These are phyloP conservation scores for Lacerta agilis DNA, from an alignment of 2,797 vertebrate species.

Conservation along the genomic window DNA sequence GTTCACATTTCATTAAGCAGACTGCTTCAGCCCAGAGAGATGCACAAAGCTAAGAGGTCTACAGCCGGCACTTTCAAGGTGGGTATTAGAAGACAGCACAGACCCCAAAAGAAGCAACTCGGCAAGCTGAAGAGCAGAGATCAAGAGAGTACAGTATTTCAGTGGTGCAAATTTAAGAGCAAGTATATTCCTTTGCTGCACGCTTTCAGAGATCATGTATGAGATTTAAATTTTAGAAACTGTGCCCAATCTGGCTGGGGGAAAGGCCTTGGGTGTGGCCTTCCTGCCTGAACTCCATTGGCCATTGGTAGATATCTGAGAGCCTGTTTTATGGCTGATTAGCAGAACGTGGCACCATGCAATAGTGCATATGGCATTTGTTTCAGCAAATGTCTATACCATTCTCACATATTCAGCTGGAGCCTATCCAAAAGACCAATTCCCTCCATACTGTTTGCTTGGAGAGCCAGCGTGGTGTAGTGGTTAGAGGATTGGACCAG, in stretches of 20 bases:
- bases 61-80: not conserved
- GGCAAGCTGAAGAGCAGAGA: not conserved
- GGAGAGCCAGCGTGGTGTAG: not conserved
- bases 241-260: not conserved
- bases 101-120: not conserved
- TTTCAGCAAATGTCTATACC: not conserved
- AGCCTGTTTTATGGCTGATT: not conserved
- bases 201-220: not conserved
- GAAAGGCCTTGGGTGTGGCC: not conserved
- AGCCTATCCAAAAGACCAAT: not conserved
- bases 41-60: not conserved
- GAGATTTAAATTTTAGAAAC: not conserved
- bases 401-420: not conserved
- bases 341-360: not conserved
- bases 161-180: not conserved
- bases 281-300: not conserved
- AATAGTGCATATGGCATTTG: not conserved
- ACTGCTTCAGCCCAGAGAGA: not conserved
- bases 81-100: not conserved
- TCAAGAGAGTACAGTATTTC: no score
- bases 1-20: not conserved
- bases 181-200: not conserved
- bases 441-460: not conserved
- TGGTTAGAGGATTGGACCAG: no score
- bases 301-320: not conserved